Conservation (phyloP, 1,140 invertebrate genomes). For the Meloidogyne chitwoodi region DNA sequence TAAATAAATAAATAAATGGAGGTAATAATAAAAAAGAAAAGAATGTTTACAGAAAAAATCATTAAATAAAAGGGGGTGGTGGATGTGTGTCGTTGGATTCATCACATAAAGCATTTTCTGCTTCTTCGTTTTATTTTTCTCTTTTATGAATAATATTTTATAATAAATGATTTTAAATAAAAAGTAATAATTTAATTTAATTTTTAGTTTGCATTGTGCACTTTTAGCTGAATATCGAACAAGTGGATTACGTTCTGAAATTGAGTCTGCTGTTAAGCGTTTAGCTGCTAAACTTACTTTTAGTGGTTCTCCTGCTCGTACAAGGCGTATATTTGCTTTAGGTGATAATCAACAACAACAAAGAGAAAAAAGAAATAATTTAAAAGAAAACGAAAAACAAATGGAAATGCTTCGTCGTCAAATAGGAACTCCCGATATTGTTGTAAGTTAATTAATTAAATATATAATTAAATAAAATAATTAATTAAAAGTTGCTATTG, state of each 20-base stretch:
- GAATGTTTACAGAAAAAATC: neutral
- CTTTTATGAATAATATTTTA: neutral
- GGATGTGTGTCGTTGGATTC: neutral
- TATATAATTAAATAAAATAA: too few relatives aligned
- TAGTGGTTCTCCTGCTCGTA: constrained; percentile 16
- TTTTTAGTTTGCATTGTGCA: constrained; percentile 43
- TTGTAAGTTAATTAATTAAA: constrained; percentile 16
- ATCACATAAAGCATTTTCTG: neutral
- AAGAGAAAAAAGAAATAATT: neutral
- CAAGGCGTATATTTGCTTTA: neutral
- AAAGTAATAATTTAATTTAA: neutral
- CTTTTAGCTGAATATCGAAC: constrained; percentile 42
- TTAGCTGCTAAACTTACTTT: constrained; percentile 47
- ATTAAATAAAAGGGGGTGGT: neutral
- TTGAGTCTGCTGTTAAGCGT: constrained; percentile 55
- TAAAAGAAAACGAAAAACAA: neutral
- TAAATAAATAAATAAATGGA: neutral
- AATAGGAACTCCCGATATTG: constrained; percentile 55
- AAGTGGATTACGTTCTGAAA: constrained; percentile 46
- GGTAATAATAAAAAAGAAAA: neutral
- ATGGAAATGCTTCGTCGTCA: constrained; percentile 27
- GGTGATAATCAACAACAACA: neutral
- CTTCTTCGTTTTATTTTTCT: neutral
- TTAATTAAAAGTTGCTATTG: too few relatives aligned
- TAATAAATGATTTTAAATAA: neutral